Conservation (phyloP, 2,113 vertebrate species). For the Electrona antarctica region DNA sequence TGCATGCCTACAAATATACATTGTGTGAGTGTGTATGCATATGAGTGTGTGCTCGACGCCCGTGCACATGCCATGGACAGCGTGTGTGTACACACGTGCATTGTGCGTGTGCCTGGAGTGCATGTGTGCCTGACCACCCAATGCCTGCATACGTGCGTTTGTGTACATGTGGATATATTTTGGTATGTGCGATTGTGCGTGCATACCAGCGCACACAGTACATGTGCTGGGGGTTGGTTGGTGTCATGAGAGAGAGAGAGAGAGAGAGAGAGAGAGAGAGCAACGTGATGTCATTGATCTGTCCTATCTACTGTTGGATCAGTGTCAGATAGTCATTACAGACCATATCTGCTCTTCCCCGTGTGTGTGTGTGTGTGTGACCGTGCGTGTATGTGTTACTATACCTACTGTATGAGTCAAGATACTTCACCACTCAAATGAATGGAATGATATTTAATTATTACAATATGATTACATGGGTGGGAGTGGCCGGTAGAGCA, state of each 20-base stretch:
- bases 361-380: too few relatives aligned
- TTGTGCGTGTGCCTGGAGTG: background rate
- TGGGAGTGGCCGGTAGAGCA: too few relatives aligned
- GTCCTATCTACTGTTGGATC: constrained; percentile 2
- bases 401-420: too few relatives aligned
- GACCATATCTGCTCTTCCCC: background rate
- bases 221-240: background rate
- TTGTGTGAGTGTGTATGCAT: background rate
- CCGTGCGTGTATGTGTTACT: too few relatives aligned
- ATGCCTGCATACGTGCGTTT: too few relatives aligned
- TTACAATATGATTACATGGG: too few relatives aligned
- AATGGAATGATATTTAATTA: too few relatives aligned
- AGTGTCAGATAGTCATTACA: constrained; percentile 1
- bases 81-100: background rate
- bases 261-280: too few relatives aligned
- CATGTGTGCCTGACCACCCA: too few relatives aligned
- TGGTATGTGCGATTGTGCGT: background rate
- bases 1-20: background rate
- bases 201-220: background rate
- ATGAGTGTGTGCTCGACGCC: background rate
- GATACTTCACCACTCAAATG: too few relatives aligned
- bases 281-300: background rate
- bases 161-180: too few relatives aligned
- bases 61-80: background rate
- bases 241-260: background rate